Percentiles rank a stretch among this genome's conserved stretches.
Evolutionary conservation across 53 echinoderm and acorn worm genomes (phyloP).

Genomic region (Glandiceps talaboti): DNA sequence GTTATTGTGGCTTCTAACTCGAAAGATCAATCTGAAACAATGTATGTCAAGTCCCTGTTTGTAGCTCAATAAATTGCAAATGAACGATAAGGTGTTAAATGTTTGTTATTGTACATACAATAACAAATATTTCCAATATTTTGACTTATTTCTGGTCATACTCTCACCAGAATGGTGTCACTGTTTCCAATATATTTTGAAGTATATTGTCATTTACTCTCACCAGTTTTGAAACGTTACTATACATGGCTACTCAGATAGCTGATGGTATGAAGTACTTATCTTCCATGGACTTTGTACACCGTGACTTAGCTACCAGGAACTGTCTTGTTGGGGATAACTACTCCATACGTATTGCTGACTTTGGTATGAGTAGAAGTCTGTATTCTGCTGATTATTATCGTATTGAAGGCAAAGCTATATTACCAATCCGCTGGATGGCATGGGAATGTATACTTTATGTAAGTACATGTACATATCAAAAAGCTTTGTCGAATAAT

Average conservation of each 20-base stretch:
- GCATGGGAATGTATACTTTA: conserved; percentile 98
- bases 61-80: no score
- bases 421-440: conserved; percentile 92
- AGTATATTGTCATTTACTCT: not conserved
- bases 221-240: conserved; percentile 64
- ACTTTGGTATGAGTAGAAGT: conserved; percentile 97
- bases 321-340: conserved; percentile 86
- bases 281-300: conserved; percentile 85
- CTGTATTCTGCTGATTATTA: conserved; percentile 91
- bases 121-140: no score
- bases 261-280: conserved; percentile 95
- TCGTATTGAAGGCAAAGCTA: conserved; percentile 87
- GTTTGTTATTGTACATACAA: no score
- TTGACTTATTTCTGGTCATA: no score
- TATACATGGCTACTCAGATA: conserved; percentile 93
- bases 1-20: no score
- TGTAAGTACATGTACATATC: conserved; percentile 38
- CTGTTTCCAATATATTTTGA: no score
- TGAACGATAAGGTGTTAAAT: no score
- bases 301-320: conserved; percentile 90
- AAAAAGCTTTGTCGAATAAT: no score
- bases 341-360: conserved; percentile 95
- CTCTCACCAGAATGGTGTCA: no score
- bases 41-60: no score
- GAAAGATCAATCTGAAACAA: no score